A percentile compares a stretch with the other conserved stretches of the same genome.
Conservation (phyloP, 1,140 invertebrate genomes). For the Chrysopa pallens region DNA sequence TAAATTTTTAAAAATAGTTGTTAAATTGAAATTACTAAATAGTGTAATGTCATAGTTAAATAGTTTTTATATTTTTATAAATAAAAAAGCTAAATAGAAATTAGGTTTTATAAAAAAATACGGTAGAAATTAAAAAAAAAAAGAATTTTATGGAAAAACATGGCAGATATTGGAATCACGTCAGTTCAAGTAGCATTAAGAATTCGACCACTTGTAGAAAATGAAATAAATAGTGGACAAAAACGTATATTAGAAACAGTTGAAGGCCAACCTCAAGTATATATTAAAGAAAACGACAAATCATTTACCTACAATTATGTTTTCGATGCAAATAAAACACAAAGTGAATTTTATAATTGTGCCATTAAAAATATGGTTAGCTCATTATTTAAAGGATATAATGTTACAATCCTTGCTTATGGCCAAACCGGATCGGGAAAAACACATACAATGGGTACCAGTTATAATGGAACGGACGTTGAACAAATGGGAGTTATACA, state of each 20-base stretch:
- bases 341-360: constrained; percentile 57
- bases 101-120: too few species aligned
- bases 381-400: constrained; percentile 73
- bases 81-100: too few species aligned
- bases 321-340: constrained; percentile 47
- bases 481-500: constrained; percentile 62
- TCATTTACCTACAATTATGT: constrained; percentile 82
- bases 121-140: too few species aligned
- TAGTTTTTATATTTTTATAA: too few species aligned
- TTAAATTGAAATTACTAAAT: too few species aligned
- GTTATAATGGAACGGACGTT: constrained; percentile 37
- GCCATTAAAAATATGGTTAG: constrained; percentile 57
- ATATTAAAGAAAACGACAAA: constrained; percentile 49
- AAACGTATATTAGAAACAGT: constrained; percentile 42
- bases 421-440: constrained; percentile 90
- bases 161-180: too few species aligned
- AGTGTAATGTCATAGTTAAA: too few species aligned
- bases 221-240: constrained; percentile 50
- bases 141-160: too few species aligned
- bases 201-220: constrained; percentile 55
- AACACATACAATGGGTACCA: constrained; percentile 83
- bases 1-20: too few species aligned
- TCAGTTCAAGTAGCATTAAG: constrained; percentile 56
- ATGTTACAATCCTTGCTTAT: constrained; percentile 84
- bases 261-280: constrained; percentile 43